phyloP scores from a whole-genome alignment of 2,888 invertebrate species.

The Acanthopleura granulata region DNA sequence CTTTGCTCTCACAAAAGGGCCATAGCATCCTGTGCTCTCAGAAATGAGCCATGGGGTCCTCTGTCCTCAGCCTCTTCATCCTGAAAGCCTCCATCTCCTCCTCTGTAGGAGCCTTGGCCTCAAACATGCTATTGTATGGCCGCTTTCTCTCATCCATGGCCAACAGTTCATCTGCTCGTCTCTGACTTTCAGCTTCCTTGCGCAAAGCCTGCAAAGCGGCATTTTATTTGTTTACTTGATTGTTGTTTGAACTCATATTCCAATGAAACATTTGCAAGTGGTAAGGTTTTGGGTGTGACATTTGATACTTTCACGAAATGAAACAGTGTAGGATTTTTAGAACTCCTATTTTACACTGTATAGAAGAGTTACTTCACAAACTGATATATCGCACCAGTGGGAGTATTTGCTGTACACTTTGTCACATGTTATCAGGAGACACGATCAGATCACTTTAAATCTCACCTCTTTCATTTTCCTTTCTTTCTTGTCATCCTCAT shows the following conservation, averaged over 20 bases:
- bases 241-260: too few relatives aligned
- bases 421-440: too few relatives aligned
- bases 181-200: conserved; percentile 59
- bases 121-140: conserved; percentile 85
- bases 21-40: not conserved
- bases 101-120: conserved; percentile 85
- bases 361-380: too few relatives aligned
- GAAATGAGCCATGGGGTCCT: conserved; percentile 85
- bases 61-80: conserved; percentile 79
- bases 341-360: too few relatives aligned
- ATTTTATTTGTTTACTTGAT: too few relatives aligned
- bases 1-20: not conserved
- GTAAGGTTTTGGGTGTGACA: too few relatives aligned
- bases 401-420: too few relatives aligned
- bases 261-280: too few relatives aligned
- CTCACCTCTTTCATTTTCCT: conserved; percentile 56
- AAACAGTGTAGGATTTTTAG: too few relatives aligned
- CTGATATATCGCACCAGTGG: too few relatives aligned
- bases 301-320: too few relatives aligned
- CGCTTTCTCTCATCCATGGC: conserved; percentile 89
- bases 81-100: conserved; percentile 95
- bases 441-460: not conserved
- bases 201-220: conserved; percentile 54
- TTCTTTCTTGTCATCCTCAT: conserved; percentile 46
- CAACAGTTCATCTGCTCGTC: conserved; percentile 77